Evolutionary conservation across 2,888 invertebrate genomes (phyloP).

Genomic region (Ennomos fuscantarius): DNA sequence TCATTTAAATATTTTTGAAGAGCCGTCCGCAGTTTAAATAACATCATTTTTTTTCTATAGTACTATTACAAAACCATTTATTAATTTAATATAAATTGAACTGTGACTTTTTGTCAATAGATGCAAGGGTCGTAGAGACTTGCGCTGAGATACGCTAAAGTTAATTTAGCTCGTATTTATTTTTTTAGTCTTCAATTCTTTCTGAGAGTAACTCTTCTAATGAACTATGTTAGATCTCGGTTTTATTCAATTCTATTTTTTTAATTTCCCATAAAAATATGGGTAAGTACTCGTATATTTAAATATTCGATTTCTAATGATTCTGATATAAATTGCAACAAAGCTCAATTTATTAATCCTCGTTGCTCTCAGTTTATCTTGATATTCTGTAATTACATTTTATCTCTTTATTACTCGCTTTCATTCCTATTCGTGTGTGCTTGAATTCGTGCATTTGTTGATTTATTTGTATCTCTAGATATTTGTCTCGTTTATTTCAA

Average conservation of each 20-base stretch:
- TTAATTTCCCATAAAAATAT: too few species aligned
- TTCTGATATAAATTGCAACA: too few species aligned
- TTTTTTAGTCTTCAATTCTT: too few species aligned
- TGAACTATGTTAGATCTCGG: too few species aligned
- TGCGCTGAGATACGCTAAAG: slow-evolving; percentile 10
- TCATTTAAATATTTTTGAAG: slow-evolving; percentile 15
- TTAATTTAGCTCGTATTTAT: too few species aligned
- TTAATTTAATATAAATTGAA: not conserved
- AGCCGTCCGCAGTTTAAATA: slow-evolving; percentile 25
- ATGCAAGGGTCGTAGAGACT: not conserved
- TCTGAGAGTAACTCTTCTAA: too few species aligned
- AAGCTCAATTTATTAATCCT: slow-evolving; percentile 31
- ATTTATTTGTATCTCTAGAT: slow-evolving; percentile 7
- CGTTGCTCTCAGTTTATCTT: slow-evolving; percentile 36
- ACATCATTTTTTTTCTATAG: too few species aligned
- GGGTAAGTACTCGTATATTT: too few species aligned
- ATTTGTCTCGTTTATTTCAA: slow-evolving; percentile 8
- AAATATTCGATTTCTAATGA: too few species aligned
- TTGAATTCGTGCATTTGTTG: slow-evolving; percentile 7
- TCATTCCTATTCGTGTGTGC: slow-evolving; percentile 39
- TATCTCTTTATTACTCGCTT: slow-evolving; percentile 35
- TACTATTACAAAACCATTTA: too few species aligned
- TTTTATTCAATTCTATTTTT: too few species aligned
- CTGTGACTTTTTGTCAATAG: slow-evolving; percentile 11
- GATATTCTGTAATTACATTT: slow-evolving; percentile 22